A percentile compares a stretch with the other conserved stretches of the same genome.
phyloP scores from a whole-genome alignment of 2,888 invertebrate genomes.

The Conistra vaccinii region DNA sequence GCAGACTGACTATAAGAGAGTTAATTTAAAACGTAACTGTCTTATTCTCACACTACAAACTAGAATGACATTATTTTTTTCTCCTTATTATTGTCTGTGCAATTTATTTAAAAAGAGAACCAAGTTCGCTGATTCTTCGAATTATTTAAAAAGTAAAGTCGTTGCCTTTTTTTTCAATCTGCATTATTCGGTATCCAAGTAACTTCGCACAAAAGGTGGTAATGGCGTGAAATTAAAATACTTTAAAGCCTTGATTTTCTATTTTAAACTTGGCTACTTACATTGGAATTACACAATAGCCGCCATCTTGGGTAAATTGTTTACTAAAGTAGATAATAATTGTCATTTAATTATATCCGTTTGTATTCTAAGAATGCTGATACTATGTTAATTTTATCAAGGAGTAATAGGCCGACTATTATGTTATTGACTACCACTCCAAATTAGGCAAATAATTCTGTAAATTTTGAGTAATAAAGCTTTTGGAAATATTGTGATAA shows the following conservation, averaged over 20 bases:
- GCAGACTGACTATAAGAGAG: background rate
- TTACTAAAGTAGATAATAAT: slow-evolving; percentile 31
- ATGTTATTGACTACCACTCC: slow-evolving; percentile 39
- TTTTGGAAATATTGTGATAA: slow-evolving; percentile 18
- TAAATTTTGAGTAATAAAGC: slow-evolving; percentile 35
- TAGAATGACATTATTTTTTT: background rate
- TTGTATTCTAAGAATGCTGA: slow-evolving; percentile 53
- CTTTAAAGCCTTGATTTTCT: slow-evolving; percentile 1
- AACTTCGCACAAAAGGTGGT: slow-evolving; percentile 15
- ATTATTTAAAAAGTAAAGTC: slow-evolving; percentile 2
- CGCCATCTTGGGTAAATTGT: slow-evolving; percentile 26
- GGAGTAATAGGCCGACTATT: slow-evolving; percentile 45
- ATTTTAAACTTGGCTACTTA: slow-evolving; percentile 6
- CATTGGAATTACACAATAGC: slow-evolving; percentile 12
- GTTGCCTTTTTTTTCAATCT: background rate
- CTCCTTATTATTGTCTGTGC: background rate
- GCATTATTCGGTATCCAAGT: slow-evolving; percentile 7
- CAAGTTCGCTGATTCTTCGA: background rate
- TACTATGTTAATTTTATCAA: slow-evolving; percentile 52
- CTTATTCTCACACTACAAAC: background rate
- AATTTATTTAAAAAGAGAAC: slow-evolving; percentile 16
- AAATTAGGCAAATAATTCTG: slow-evolving; percentile 35
- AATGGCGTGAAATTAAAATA: slow-evolving; percentile 48
- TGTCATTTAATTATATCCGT: slow-evolving; percentile 53
- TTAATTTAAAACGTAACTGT: slow-evolving; percentile 18